Evolutionary conservation across 2,113 vertebrate genomes (phyloP).

Genomic region (Microcebus griseorufus): DNA sequence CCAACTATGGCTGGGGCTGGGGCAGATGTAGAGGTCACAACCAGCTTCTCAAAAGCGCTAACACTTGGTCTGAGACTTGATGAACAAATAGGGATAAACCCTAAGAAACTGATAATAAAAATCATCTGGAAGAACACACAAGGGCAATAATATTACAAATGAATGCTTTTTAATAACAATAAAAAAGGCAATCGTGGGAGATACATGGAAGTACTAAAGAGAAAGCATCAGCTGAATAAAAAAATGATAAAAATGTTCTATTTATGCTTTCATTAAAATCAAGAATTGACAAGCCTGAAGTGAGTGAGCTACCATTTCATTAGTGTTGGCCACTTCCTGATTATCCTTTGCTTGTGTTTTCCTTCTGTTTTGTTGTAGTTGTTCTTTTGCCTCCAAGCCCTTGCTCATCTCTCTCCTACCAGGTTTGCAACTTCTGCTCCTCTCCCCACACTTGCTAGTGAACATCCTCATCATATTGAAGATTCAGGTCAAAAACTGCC

Average conservation of each 20-base stretch:
- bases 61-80: not conserved
- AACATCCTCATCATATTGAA: not conserved
- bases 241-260: not conserved
- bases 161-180: conserved; percentile 38
- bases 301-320: not conserved
- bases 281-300: not conserved
- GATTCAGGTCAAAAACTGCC: not conserved
- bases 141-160: not conserved
- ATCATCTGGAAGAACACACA: conserved; percentile 15
- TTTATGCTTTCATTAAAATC: not conserved
- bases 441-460: not conserved
- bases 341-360: not conserved
- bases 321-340: accelerated
- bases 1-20: not conserved
- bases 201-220: not conserved
- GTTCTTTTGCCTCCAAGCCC: not conserved
- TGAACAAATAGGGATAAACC: not conserved
- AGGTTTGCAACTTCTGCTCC: too few species aligned
- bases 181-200: not conserved
- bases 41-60: not conserved
- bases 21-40: not conserved
- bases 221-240: not conserved
- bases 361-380: not conserved
- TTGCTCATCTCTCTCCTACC: not conserved
- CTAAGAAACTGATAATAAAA: conserved; percentile 40